A percentile compares a stretch with the other conserved stretches of the same genome.
Evolutionary conservation across 2,797 vertebrate species (phyloP).

Genomic region (Serranus cabrilla): DNA sequence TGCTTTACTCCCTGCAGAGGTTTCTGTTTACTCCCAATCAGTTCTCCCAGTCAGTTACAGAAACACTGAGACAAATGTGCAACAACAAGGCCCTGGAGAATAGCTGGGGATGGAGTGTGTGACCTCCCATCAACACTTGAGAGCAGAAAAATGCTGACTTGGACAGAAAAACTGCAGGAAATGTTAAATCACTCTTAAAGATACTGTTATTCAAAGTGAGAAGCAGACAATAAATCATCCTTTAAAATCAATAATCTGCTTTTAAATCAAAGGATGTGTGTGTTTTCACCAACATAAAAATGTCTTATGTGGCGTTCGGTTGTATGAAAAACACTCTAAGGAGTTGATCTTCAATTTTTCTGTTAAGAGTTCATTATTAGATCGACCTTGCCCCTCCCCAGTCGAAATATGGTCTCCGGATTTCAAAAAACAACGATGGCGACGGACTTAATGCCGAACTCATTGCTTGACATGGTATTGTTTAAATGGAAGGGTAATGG

Average conservation of each 20-base stretch:
- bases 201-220: slow-evolving; percentile 15
- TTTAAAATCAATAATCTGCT: slow-evolving; percentile 29
- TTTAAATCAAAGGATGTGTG: slow-evolving; percentile 26
- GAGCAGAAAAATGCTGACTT: slow-evolving; percentile 42
- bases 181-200: slow-evolving; percentile 30
- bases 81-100: slow-evolving; percentile 40
- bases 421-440: too few relatives aligned
- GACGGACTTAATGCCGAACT: too few relatives aligned
- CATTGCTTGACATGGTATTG: too few relatives aligned
- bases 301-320: too few relatives aligned
- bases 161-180: neutral
- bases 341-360: too few relatives aligned
- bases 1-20: slow-evolving; percentile 27
- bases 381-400: too few relatives aligned
- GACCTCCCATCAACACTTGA: slow-evolving; percentile 15
- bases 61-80: slow-evolving; percentile 35
- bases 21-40: slow-evolving; percentile 41
- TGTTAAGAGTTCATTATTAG: too few relatives aligned
- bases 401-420: too few relatives aligned
- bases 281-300: too few relatives aligned
- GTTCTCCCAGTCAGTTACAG: slow-evolving; percentile 21
- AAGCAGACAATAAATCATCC: slow-evolving; percentile 20
- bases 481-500: too few relatives aligned
- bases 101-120: neutral
- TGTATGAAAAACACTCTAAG: too few relatives aligned